Base-by-base conservation (phyloP, 2,888 invertebrate genomes). In the Gymnosoma rotundatum region DNA sequence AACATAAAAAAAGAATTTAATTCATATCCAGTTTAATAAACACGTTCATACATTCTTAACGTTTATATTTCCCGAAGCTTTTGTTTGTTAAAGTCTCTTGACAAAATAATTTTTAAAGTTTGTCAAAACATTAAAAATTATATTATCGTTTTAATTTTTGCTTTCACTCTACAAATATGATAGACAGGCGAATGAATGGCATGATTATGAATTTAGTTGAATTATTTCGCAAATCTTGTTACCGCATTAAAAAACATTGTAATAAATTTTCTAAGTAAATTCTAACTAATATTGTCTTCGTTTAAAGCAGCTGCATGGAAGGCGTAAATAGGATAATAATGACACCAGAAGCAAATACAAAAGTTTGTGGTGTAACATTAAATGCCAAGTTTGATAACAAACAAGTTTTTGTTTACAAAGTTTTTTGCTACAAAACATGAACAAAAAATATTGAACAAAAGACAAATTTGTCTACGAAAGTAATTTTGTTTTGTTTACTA, bases 71-170 rank as follows among this genome's bases (percentile, higher is more conserved):
- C n/a, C n/a, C n/a, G n/a, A n/a, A n/a, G n/a, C n/a, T 67, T 61
- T 45, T 56, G 8, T 58, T 67, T 18, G 16, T 67, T 36, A 14
- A 54, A 61, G 38, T 75, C 69, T 70, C 75, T n/a, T 32, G 75
- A 75, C 75, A 50, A 70, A 75, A 81, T 70, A 32, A 75, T 81
- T 61, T 74, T 74, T 69, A 60, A 81, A 69, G 76, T 69, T 73
- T 84, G 67, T 81, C 70, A 75, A 79, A 84, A 84, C 64, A 74
- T 75, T 85, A 72, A 63, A 79, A 73, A 75, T 82, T 83, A 78
- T 75, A 67, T 75, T 56, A 75, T 79, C 79, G 42, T 72, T 66
- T 72, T 54, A 56, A 25, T 61, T 56, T 78, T 70, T 56, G 25
- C 38, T 72, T 56, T 50, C 21, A 16, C 20, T 54, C 1, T 8